Conservation (phyloP, 1,140 invertebrate species). For the Meloidogyne chitwoodi region DNA sequence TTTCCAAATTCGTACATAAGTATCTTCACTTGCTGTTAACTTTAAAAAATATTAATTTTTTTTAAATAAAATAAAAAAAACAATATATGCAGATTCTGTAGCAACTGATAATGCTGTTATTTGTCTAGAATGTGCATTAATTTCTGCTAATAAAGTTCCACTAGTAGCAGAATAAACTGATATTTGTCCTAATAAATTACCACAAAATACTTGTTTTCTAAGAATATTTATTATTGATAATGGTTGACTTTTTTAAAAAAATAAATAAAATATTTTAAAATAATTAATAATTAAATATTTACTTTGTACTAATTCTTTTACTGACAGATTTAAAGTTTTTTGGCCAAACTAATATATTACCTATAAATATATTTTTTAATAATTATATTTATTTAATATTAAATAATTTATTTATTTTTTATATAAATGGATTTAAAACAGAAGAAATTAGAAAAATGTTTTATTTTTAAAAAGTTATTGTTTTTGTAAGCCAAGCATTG, state of each 20-base stretch:
- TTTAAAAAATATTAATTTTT: constrained; percentile 11
- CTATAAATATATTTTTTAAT: too few species aligned
- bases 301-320: constrained; percentile 39
- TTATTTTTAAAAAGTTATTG: too few species aligned
- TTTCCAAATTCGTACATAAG: constrained; percentile 48
- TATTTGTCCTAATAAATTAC: constrained; percentile 43
- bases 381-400: too few species aligned
- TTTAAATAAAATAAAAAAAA: background rate
- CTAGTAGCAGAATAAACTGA: constrained; percentile 37
- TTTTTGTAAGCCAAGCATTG: too few species aligned
- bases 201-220: constrained; percentile 46
- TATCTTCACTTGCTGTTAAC: constrained; percentile 46
- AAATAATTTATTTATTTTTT: too few species aligned
- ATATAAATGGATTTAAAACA: too few species aligned
- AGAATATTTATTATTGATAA: constrained; percentile 41
- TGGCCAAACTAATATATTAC: constrained; percentile 42
- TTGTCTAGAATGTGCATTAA: constrained; percentile 45
- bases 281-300: background rate
- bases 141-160: constrained; percentile 39
- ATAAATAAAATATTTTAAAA: background rate
- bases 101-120: constrained; percentile 43
- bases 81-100: constrained; percentile 20
- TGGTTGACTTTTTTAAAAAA: constrained; percentile 32
- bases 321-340: constrained; percentile 45
- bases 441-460: too few species aligned